These are phyloP conservation scores for Cephus nigrinus DNA, from an alignment of 2,888 invertebrate genomes.

Conservation along the genomic window DNA sequence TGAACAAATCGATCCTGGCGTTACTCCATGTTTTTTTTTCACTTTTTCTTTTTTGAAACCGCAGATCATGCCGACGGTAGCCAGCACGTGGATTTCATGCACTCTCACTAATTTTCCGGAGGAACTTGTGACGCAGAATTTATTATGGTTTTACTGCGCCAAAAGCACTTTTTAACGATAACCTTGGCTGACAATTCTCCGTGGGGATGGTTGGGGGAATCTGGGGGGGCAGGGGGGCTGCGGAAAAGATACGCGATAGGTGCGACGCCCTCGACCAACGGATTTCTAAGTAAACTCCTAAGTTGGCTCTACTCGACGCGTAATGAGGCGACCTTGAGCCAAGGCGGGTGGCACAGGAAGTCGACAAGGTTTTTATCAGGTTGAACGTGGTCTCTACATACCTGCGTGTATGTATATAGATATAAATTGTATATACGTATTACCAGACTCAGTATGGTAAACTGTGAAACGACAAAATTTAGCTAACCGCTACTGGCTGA, in stretches of 20 bases:
- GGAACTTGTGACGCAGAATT: background rate
- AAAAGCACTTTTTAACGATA: constrained; percentile 2
- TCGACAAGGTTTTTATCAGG: constrained; percentile 60
- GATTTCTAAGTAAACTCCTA: background rate
- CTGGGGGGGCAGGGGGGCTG: too few species aligned
- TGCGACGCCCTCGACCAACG: background rate
- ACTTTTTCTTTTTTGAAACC: background rate
- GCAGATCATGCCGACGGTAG: background rate
- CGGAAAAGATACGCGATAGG: background rate
- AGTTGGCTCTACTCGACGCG: constrained; percentile 31
- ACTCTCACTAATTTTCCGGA: background rate
- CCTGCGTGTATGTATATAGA: background rate
- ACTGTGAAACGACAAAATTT: constrained; percentile 28
- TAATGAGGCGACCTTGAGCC: constrained; percentile 59
- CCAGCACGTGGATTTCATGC: background rate
- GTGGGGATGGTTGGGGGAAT: background rate
- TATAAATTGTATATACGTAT: background rate
- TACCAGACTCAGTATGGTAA: constrained; percentile 11
- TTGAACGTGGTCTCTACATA: background rate
- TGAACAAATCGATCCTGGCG: background rate
- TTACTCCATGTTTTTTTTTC: background rate
- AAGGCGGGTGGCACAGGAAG: constrained; percentile 63
- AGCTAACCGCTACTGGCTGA: constrained; percentile 2
- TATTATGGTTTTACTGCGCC: background rate
- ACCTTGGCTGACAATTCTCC: constrained; percentile 1